These are phyloP conservation scores for Agapornis canus DNA, from an alignment of 2,797 vertebrate species.

Conservation along the genomic window DNA sequence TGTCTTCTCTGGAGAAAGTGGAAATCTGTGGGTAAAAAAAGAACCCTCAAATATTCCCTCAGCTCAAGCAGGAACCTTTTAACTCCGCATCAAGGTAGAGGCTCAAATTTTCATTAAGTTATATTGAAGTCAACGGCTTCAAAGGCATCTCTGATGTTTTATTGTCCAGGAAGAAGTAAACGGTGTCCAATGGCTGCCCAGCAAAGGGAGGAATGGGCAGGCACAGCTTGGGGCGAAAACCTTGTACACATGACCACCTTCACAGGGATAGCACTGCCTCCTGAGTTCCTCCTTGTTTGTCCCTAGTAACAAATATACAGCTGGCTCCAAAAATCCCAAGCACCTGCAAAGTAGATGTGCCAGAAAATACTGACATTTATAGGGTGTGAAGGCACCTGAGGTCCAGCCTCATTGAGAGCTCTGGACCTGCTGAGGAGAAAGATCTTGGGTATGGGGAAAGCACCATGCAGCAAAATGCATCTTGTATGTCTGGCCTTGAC, in stretches of 20 bases:
- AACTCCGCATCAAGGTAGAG: background rate
- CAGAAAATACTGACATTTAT: background rate
- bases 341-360: background rate
- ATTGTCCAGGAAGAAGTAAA: background rate
- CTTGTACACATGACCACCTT: background rate
- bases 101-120: background rate
- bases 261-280: background rate
- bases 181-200: background rate
- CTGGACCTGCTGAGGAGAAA: background rate
- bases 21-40: background rate
- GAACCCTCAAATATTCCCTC: background rate
- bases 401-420: background rate
- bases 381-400: background rate
- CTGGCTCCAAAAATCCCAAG: background rate
- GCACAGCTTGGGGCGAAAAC: background rate
- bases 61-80: background rate
- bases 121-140: background rate
- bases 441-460: fast-evolving
- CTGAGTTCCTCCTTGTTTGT: background rate
- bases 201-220: background rate
- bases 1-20: background rate
- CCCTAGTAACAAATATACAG: background rate
- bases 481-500: fast-evolving
- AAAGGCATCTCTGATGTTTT: background rate
- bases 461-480: background rate